Base-by-base conservation (phyloP, 2,113 vertebrate species). In the Fulmarus glacialis region DNA sequence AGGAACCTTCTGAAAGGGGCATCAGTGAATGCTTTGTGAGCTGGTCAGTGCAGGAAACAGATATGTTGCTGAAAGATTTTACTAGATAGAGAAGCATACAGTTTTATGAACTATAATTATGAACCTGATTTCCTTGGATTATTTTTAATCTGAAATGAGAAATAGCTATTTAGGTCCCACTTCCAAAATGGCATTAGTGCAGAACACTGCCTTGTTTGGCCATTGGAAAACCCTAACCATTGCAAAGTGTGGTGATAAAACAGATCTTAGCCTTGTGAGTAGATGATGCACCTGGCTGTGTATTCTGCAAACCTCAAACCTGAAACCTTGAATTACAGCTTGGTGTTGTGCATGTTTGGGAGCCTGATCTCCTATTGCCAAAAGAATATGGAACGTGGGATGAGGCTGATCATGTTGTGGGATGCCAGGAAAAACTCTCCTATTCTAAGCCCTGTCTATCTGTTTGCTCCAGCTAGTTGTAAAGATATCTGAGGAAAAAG, bases 61-160 rank as follows among this genome's bases (percentile, higher is more conserved):
- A 38, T 58, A 55, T 0, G 3, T 43, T 52, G 20, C 64, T 89
- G 48, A 36, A 59, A 74, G 43, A 38, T 82, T 82, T 82, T 71
- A 75, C 47, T 75, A 40, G 60, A 67, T 71, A 40, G 16, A 72
- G 43, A 47, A 84, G 6, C n/a, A 34, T 89, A 27, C 52, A 43
- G 12, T 26, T 96, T 90, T 82, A 82, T 85, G 62, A 85, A 60
- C 56, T 63, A 1, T 43, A 75, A 58, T 86, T 73, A 58, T 11
- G 55, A 73, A 45, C 23, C 19, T 68, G 24, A 77, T 88, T 90
- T 80, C 14, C 56, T 94, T 36, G 64, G 40, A 43, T 43, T 89
- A 55, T 81, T 91, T 92, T 91, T 60, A 68, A 52, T 67, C 62
- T 82, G 93, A 72, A 87, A 87, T 79, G 12, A 27, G 15, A 82